A percentile compares a stretch with the other conserved stretches of the same genome.
These are phyloP conservation scores for Lasioglossum marginatum DNA, from an alignment of 2,888 invertebrate genomes.

Conservation along the genomic window DNA sequence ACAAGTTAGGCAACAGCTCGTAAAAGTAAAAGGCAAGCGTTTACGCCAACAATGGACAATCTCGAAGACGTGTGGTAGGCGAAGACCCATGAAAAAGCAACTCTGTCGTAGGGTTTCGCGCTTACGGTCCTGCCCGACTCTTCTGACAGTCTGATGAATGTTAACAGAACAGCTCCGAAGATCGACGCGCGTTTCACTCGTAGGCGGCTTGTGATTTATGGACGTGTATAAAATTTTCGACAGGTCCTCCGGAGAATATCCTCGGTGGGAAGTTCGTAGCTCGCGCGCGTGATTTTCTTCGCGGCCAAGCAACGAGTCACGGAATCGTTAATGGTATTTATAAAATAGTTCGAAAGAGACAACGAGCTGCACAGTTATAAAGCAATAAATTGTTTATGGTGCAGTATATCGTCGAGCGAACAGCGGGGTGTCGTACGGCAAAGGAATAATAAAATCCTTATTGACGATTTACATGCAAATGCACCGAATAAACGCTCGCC, in stretches of 20 bases:
- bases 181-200: constrained; percentile 49
- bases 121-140: constrained; percentile 59
- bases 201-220: constrained; percentile 54
- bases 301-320: constrained; percentile 15
- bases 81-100: constrained; percentile 76
- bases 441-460: constrained; percentile 52
- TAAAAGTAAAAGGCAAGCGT: not conserved
- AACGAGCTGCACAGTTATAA: constrained; percentile 52
- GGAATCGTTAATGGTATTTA: constrained; percentile 32
- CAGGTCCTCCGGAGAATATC: not conserved
- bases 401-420: constrained; percentile 47
- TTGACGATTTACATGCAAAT: constrained; percentile 55
- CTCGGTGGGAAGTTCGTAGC: not conserved
- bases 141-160: constrained; percentile 71
- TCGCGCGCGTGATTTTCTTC: not conserved
- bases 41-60: constrained; percentile 13
- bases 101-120: constrained; percentile 65
- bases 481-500: constrained; percentile 25
- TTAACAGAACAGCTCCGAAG: constrained; percentile 62
- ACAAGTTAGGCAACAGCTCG: not conserved
- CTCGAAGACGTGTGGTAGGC: constrained; percentile 20
- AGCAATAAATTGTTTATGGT: constrained; percentile 65
- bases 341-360: constrained; percentile 13
- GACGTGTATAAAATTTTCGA: constrained; percentile 46
- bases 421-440: constrained; percentile 25